phyloP scores from a whole-genome alignment of 2,113 vertebrate species.

The Recurvirostra avosetta region DNA sequence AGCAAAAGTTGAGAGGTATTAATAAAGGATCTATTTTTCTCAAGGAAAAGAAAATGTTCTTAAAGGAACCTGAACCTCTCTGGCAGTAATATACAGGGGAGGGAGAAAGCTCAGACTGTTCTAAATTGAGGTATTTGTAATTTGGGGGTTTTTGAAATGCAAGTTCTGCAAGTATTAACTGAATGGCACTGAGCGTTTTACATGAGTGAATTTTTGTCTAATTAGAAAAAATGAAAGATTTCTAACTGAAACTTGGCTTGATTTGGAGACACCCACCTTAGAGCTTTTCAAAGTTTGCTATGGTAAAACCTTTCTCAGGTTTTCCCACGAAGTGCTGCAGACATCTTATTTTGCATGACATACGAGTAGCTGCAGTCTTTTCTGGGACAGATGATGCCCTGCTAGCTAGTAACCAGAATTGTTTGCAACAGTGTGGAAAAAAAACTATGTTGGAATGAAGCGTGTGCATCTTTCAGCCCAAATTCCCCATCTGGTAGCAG shows the following conservation, averaged over 20 bases:
- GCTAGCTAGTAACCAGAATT: neutral
- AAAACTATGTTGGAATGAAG: neutral
- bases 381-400: neutral
- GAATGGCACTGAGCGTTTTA: neutral
- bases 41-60: neutral
- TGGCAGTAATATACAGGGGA: neutral
- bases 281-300: neutral
- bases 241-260: neutral
- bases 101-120: neutral
- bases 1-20: neutral
- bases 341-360: neutral
- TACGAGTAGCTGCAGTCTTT: neutral
- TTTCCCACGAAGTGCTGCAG: neutral
- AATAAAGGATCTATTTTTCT: neutral
- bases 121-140: neutral
- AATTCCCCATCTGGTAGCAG: constrained; percentile 17
- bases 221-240: neutral
- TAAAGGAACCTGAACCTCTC: neutral
- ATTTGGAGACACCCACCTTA: neutral
- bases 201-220: neutral
- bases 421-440: neutral
- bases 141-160: accelerated
- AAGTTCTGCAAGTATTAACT: neutral
- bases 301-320: neutral
- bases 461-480: neutral